Conservation (phyloP, 2,797 vertebrate species). For the Melanotaenia nigrans region DNA sequence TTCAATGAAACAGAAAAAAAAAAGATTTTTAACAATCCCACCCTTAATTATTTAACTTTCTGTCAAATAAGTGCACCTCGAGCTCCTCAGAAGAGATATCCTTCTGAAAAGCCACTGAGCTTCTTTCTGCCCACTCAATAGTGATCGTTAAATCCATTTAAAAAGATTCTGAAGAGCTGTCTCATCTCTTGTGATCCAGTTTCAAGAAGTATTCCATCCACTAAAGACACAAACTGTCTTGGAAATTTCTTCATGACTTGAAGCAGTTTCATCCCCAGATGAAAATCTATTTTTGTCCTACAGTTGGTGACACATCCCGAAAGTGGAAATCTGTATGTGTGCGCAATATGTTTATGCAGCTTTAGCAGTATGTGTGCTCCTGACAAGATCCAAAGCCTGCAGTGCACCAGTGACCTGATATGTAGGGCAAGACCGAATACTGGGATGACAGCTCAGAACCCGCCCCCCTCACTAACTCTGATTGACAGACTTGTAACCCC, state of each 20-base stretch:
- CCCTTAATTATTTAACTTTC: conserved; percentile 51
- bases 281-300: conserved; percentile 30
- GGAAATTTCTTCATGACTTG: conserved; percentile 19
- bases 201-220: conserved; percentile 19
- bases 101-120: conserved; percentile 3
- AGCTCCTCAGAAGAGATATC: conserved; percentile 9
- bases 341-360: conserved; percentile 9
- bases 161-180: conserved; percentile 27
- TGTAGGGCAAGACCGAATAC: conserved; percentile 65
- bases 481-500: conserved; percentile 71
- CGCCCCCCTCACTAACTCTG: conserved; percentile 70
- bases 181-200: conserved; percentile 18
- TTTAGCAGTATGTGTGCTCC: conserved; percentile 32
- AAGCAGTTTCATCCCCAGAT: conserved; percentile 33
- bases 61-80: conserved; percentile 29
- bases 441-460: conserved; percentile 60
- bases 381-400: conserved; percentile 53
- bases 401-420: conserved; percentile 72
- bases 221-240: neutral
- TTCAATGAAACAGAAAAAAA: conserved; percentile 41
- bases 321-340: conserved; percentile 21
- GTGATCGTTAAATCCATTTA: conserved; percentile 2
- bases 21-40: conserved; percentile 39
- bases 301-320: conserved; percentile 21
- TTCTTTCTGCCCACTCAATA: conserved; percentile 22